These are phyloP conservation scores for Neolamprologus caudopunctatus DNA, from an alignment of 2,113 vertebrate genomes.

Conservation along the genomic window DNA sequence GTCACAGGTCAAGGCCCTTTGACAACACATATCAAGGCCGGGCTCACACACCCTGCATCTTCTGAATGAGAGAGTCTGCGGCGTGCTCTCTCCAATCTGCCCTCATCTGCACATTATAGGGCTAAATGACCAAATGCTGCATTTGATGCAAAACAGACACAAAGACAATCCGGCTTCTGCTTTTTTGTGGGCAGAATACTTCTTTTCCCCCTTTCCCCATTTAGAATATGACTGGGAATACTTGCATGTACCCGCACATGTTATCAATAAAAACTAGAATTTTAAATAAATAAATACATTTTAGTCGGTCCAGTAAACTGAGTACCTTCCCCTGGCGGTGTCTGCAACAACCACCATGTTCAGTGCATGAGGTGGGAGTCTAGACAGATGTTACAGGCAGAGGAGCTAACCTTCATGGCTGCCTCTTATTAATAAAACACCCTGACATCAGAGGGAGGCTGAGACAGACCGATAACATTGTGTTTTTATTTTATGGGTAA, in stretches of 20 bases:
- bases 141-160: constrained; percentile 40
- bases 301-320: neutral
- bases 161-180: neutral
- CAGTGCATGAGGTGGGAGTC: constrained; percentile 28
- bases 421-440: constrained; percentile 55
- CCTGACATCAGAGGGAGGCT: constrained; percentile 49
- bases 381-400: constrained; percentile 49
- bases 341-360: neutral
- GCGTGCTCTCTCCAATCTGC: constrained; percentile 40
- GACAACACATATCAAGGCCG: constrained; percentile 75
- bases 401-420: constrained; percentile 35
- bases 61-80: constrained; percentile 57
- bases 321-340: neutral
- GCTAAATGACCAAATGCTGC: constrained; percentile 49
- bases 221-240: neutral
- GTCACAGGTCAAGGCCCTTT: constrained; percentile 77
- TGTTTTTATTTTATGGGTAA: constrained; percentile 58
- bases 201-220: neutral
- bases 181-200: neutral
- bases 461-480: constrained; percentile 53
- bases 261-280: neutral
- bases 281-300: neutral
- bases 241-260: neutral
- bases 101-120: constrained; percentile 46
- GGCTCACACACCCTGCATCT: constrained; percentile 66